Evolutionary conservation across 53 echinoderm and acorn worm species (phyloP).

Genomic region (Hippasteria phrygiana): DNA sequence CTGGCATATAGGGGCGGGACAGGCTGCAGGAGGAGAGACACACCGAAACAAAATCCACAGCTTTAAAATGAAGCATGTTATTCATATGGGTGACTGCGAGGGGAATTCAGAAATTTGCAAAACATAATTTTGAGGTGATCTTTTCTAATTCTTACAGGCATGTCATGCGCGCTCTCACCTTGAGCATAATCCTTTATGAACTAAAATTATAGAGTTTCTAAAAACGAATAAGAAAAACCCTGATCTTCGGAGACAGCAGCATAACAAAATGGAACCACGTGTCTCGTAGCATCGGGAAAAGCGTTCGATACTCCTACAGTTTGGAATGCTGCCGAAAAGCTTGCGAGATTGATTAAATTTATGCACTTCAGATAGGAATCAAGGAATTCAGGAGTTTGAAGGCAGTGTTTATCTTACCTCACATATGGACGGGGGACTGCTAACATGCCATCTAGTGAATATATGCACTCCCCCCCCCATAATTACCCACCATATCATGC

Average conservation of each 20-base stretch:
- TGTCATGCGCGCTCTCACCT: too few species aligned
- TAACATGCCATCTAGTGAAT: not conserved
- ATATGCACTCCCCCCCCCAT: not conserved
- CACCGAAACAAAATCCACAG: not conserved
- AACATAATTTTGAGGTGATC: not conserved
- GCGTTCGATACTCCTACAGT: too few species aligned
- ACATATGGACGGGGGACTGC: not conserved
- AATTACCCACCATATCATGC: not conserved
- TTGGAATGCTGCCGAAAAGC: not conserved
- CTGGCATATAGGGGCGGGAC: slow-evolving; percentile 72
- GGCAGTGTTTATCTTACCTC: not conserved
- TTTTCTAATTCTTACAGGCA: too few species aligned
- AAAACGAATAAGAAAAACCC: too few species aligned
- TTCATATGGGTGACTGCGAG: not conserved
- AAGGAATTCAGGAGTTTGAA: not conserved
- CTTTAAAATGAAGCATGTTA: not conserved
- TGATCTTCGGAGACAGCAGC: too few species aligned
- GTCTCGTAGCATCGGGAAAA: too few species aligned
- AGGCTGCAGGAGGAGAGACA: slow-evolving; percentile 37
- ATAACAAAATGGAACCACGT: too few species aligned
- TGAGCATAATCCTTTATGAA: too few species aligned
- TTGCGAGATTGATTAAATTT: not conserved
- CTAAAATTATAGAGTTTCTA: too few species aligned
- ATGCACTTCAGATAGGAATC: not conserved
- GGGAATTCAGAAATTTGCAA: not conserved